Conservation (phyloP, 2,797 vertebrate species). For the Phoebastria nigripes region DNA sequence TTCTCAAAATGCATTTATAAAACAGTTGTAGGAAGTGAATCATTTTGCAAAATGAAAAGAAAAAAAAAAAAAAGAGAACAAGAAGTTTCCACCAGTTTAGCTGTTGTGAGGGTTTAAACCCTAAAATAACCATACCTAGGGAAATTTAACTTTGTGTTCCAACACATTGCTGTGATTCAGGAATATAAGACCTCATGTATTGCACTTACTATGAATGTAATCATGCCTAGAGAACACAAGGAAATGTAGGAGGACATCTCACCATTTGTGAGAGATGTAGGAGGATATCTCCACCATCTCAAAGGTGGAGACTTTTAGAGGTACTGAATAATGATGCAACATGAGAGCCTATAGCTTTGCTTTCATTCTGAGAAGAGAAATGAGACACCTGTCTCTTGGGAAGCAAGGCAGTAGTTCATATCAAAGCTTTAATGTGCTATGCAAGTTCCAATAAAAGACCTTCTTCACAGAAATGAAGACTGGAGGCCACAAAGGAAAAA, state of each 20-base stretch:
- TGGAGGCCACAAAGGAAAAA: background rate
- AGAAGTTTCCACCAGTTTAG: background rate
- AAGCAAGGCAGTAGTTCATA: background rate
- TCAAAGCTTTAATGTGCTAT: background rate
- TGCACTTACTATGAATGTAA: background rate
- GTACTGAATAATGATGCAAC: background rate
- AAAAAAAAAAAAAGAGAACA: background rate
- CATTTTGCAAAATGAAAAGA: background rate
- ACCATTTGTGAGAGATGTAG: background rate
- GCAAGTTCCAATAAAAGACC: background rate
- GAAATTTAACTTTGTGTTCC: background rate
- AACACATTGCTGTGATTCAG: background rate
- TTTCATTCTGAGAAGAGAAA: background rate
- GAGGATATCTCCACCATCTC: background rate
- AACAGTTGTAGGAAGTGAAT: background rate
- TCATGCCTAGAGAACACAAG: background rate
- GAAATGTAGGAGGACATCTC: background rate
- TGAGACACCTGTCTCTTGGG: background rate
- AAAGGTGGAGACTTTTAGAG: background rate
- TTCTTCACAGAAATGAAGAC: background rate
- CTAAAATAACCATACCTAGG: background rate
- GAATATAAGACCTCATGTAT: background rate
- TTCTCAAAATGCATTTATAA: background rate
- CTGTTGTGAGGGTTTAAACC: background rate
- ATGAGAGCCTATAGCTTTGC: background rate